Percentiles rank a stretch among this genome's conserved stretches.
phyloP scores from a whole-genome alignment of 2,888 invertebrate species.

The Priocnemis perturbator region DNA sequence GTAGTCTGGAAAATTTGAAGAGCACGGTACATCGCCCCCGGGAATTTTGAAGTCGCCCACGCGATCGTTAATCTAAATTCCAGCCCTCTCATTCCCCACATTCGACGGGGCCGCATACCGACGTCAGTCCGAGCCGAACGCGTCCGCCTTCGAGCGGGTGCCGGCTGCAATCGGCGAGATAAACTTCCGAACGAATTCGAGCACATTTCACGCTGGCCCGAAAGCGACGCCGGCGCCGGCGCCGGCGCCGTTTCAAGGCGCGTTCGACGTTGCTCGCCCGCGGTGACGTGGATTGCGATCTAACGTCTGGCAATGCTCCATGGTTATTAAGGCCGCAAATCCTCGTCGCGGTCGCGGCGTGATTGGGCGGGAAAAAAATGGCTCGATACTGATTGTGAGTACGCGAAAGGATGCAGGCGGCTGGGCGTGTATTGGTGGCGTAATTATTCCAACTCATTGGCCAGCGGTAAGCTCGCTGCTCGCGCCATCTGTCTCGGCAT shows the following conservation, averaged over 20 bases:
- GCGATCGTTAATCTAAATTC: constrained; percentile 58
- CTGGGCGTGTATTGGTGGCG: no score
- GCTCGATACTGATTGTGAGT: no score
- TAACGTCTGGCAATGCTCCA: no score
- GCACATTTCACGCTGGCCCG: constrained; percentile 5
- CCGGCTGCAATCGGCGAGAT: neutral
- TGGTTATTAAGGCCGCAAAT: neutral
- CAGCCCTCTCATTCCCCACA: constrained; percentile 36
- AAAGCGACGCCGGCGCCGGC: no score
- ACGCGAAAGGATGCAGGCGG: no score
- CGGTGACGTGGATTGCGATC: no score
- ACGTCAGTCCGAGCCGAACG: constrained; percentile 46
- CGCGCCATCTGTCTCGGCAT: no score
- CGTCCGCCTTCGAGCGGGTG: constrained; percentile 25
- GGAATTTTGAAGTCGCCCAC: constrained; percentile 51
- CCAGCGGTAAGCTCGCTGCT: no score
- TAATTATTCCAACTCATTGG: no score
- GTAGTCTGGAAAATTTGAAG: constrained; percentile 19
- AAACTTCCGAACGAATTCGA: constrained; percentile 17
- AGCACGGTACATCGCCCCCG: constrained; percentile 24
- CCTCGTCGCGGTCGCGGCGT: neutral
- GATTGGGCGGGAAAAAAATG: neutral
- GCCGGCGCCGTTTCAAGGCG: no score
- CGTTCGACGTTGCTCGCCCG: no score
- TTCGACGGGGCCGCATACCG: constrained; percentile 42